Base-by-base conservation (phyloP, 1,140 invertebrate species). In the Papilio polyxenes region DNA sequence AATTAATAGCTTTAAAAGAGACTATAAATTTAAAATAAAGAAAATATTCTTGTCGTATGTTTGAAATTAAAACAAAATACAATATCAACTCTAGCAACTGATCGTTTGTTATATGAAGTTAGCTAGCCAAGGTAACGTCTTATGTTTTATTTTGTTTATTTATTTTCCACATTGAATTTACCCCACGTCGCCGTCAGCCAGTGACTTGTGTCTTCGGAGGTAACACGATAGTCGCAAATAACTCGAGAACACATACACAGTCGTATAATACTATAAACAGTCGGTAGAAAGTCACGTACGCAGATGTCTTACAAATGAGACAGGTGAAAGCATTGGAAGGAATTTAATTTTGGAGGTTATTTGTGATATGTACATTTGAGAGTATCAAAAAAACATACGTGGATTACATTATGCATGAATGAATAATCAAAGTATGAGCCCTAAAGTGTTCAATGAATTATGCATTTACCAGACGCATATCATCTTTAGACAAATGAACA, bases 291-390 rank as follows among this genome's bases (percentile, higher is more conserved):
- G 37, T 79, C 77, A 79, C 77, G 51, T 83, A 53, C 49, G 13
- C 82, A 69, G 56, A 62, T 20, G 82, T 81, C 77, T 86, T 83
- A 83, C 83, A 85, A 87, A 86, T 86, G 81, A 84, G 77, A 85
- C 81, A 81, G 72, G 84, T 82, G 81, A 78, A 56, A 62, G 40
- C 59, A 62, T n/a, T 13, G 31, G 17, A n/a, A 56, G 81, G 81
- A 83, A 84, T 82, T 86, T 84, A 83, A 86, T 82, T 83, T 82
- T 82, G 51, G 75, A 76, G 83, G 69, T 72, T 53, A 75, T 75
- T 78, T 59, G 62, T 69, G 79, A 81, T 81, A 59, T 83, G 82
- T 62, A 75, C 75, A 75, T 83, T 20, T 65, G 7, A 13, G 4
- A 3, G 62, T 31, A 65, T 31, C 23, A 31, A 4, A 9, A 9